Conservation (phyloP, 2,113 vertebrate species). For the Emydocephalus ijimae region DNA sequence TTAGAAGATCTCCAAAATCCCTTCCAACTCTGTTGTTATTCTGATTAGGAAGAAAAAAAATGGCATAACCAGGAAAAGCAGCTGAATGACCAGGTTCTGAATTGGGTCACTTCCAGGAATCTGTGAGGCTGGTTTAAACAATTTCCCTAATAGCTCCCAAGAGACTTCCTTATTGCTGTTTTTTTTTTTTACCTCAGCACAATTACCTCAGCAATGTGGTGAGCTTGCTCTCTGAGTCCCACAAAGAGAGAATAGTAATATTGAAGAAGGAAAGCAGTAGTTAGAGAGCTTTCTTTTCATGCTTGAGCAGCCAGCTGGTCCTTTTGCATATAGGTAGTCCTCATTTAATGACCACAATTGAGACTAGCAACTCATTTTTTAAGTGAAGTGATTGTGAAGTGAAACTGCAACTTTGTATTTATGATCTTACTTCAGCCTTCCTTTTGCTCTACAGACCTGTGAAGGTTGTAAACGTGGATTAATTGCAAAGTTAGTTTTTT, state of each 20-base stretch:
- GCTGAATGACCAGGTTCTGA: not conserved
- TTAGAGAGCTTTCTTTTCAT: not conserved
- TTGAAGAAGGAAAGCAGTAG: not conserved
- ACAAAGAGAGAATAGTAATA: not conserved
- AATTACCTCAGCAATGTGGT: not conserved
- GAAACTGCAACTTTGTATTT: not conserved
- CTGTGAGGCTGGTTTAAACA: not conserved
- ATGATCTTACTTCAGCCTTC: not conserved
- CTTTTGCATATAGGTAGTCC: not conserved
- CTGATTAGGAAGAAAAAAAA: not conserved
- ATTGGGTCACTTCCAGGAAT: not conserved
- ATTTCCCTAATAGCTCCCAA: not conserved
- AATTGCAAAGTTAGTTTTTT: not conserved
- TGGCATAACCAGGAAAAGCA: not conserved
- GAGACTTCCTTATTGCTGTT: not conserved
- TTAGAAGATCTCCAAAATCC: not conserved
- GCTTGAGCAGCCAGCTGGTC: not conserved
- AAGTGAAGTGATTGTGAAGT: not conserved
- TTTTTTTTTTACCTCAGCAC: not conserved
- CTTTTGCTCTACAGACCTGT: not conserved
- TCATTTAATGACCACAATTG: not conserved
- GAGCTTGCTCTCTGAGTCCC: not conserved
- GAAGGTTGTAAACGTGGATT: not conserved
- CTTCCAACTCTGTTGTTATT: not conserved
- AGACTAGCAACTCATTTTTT: not conserved